Evolutionary conservation across 2,113 vertebrate genomes (phyloP), one percentile per base, ranked within the genome.

Genomic region (Egretta garzetta): DNA sequence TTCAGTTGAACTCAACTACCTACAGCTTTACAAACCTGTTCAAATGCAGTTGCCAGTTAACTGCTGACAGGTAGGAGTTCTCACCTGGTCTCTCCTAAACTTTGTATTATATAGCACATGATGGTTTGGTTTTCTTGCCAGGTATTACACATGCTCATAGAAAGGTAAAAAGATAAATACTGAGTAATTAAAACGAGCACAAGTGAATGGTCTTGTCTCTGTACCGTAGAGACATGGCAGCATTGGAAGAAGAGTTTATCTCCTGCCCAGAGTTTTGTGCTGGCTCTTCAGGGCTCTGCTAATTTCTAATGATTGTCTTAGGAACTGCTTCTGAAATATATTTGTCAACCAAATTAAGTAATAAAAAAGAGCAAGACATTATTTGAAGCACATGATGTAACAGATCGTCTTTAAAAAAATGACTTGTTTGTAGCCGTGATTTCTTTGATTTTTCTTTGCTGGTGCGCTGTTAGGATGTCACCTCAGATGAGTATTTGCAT

Each of bases 141-240:
- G 41, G 12, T 71, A 1, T 37, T 43, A 22, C 10, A 8, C 33
- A 8, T 1, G 2, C n/a, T 68, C 4, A 5, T 10, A 55, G 60
- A 20, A 59, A 8, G 24, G 26, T 23, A 7, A 70, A 30, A 52
- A 68, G 18, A 12, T 1, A 28, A 68, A n/a, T 22, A 43, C 0
- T 10, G 20, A 16, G 27, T 47, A 49, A 28, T 18, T 23, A 16
- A 58, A 77, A 49, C 16, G 68, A 41, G 35, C 15, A 35, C 28
- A 15, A 30, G 9, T 23, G 59, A 52, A 24, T 24, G 15, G 28
- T 21, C 20, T 14, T 85, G 24, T 13, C 18, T 45, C 15, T 71
- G 33, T 62, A 55, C 17, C 32, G 26, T 3, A 18, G 52, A 66
- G 10, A 10, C 8, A 1, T 1, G 30, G 59, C 49, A 63, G 43